Base-by-base conservation (phyloP, 2,797 vertebrate genomes). In the Poeciliopsis gracilis region DNA sequence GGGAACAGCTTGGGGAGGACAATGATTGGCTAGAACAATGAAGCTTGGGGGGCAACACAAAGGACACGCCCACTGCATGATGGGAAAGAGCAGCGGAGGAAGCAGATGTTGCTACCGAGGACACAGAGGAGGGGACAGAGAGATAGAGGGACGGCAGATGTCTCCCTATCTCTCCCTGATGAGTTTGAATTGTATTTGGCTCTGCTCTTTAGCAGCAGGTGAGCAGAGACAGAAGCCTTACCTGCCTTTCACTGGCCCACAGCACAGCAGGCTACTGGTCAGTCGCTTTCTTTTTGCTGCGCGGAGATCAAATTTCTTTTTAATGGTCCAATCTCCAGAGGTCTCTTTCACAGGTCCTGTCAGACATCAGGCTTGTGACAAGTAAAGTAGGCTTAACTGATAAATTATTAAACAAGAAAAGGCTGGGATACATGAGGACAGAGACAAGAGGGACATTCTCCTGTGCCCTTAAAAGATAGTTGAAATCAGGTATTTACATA, bases 41-140 rank as follows among this genome's bases (percentile, higher is more conserved):
- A 96, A 92, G 93, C 93, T 70, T 61, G 36, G 36, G 36, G 90
- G 87, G 89, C 78, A 90, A 93, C 89, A 97, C 96, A 96, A 96
- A 96, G 95, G 97, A 97, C 97, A 98, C 97, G 97, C 97, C 97
- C 95, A 95, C 96, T 94, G 96, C 95, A 94, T 94, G 96, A 96
- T 97, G 96, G 97, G 97, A 97, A 97, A 96, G 95, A 95, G 94
- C 95, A 96, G 97, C 90, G 95, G 96, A 96, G 94, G 97, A 95
- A 96, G 97, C 98, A 99, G 98, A 99, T 99, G 98, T 98, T 97
- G 96, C 93, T 91, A 95, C 94, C 94, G 88, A 90, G 87, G 93
- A 93, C 85, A 87, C 86, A 90, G 82, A 84, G 86, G 86, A 91
- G 90, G 87, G 79, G 82, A 89, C 73, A 85, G 82, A 77, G 61